Conservation (phyloP, 2,888 invertebrate genomes). For the Drosophila anceps region DNA sequence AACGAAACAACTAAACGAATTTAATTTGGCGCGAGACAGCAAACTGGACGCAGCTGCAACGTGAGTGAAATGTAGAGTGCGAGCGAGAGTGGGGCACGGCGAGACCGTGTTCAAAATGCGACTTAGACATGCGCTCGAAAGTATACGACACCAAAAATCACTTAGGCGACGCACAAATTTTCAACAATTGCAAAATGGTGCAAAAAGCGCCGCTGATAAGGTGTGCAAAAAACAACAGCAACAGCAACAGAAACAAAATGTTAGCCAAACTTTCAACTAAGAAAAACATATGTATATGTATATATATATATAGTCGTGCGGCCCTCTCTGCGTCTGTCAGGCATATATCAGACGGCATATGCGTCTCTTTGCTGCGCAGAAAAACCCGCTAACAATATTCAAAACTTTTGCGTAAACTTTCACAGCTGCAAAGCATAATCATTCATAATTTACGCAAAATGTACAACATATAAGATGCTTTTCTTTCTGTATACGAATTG, state of each 20-base stretch:
- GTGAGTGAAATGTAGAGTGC: no score
- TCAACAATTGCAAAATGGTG: constrained; percentile 57
- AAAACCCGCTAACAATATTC: constrained; percentile 12
- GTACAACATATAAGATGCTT: not conserved
- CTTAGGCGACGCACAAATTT: constrained; percentile 65
- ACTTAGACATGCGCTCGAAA: constrained; percentile 47
- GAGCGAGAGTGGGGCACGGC: not conserved
- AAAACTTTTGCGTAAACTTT: constrained; percentile 2
- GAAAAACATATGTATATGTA: constrained; percentile 47
- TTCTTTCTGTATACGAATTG: not conserved
- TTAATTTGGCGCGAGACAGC: not conserved
- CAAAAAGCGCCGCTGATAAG: constrained; percentile 46
- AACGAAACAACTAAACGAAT: not conserved
- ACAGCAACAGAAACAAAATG: no score
- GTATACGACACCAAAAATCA: constrained; percentile 73
- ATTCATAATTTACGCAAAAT: constrained; percentile 3
- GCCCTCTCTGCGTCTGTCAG: constrained; percentile 50
- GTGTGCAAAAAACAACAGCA: constrained; percentile 32
- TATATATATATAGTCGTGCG: constrained; percentile 26
- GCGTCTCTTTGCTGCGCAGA: constrained; percentile 12
- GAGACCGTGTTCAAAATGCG: constrained; percentile 27
- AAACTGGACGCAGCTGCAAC: no score
- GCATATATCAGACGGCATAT: constrained; percentile 15
- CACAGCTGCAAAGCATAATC: not conserved
- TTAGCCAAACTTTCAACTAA: constrained; percentile 61